Evolutionary conservation across 2,888 invertebrate genomes (phyloP), one percentile per base, ranked within the genome.

Genomic region (Drosophila pegasa): DNA sequence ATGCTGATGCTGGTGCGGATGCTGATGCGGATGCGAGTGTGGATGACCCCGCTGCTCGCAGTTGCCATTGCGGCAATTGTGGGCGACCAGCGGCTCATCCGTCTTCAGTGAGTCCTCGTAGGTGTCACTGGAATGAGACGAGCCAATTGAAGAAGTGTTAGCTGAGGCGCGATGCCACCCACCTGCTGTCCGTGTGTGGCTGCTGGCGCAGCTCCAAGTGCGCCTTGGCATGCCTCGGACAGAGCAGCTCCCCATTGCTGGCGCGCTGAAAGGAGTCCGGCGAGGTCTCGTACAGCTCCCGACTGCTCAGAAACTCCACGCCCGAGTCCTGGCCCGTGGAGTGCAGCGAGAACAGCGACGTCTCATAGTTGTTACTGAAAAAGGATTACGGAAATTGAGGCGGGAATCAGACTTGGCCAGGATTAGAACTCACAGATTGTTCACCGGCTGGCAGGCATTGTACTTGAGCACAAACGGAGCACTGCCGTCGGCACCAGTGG

Each of bases 241-340:
- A 90, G 0, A 90, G 75, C 22, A 90, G 60, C n/a, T 90, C 88
- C 6, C 76, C 63, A 16, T 80, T 80, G 52, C 52, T 72, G 40
- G 45, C 40, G 1, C 84, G 84, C 56, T 87, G 90, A 57, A 91
- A 91, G 27, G 91, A 87, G 31, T 91, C 91, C 2, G 92, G 90
- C 14, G 91, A 89, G 29, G 91, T 90, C 72, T 91, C 91, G 45
- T 91, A 91, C 29, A 91, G 67, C 41, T 91, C 91, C 4, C 92
- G 87, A 73, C 91, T 85, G 87, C 92, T 89, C 2, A 91, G 77
- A 89, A 93, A 78, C 92, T 92, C 96, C 76, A 96, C 96, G 60
- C 96, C 96, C 50, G 96, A 96, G 93, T 96, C 96, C 90, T 96
- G 95, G 16, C 96, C 96, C 89, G 96, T 96, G 81, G 96, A 96